Conservation (phyloP, 2,888 invertebrate species). For the Mythimna pallens region DNA sequence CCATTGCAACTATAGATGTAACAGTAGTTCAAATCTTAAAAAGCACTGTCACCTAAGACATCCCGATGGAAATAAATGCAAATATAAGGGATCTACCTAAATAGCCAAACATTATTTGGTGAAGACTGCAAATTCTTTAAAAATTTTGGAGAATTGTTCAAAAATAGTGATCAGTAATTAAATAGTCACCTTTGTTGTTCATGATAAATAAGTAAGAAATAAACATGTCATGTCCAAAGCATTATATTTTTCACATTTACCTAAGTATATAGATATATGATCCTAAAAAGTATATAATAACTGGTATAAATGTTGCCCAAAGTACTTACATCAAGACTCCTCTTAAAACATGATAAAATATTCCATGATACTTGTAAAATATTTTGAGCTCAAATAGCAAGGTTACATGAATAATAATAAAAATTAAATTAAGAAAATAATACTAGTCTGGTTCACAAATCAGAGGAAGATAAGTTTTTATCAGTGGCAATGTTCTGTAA, state of each 20-base stretch:
- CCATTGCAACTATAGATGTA: constrained; percentile 84
- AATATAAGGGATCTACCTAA: constrained; percentile 24
- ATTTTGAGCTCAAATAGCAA: constrained; percentile 80
- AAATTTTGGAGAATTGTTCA: neutral
- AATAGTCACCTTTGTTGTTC: neutral
- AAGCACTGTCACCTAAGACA: constrained; percentile 83
- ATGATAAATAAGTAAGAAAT: constrained; percentile 47
- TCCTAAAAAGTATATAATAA: constrained; percentile 82
- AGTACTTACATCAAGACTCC: constrained; percentile 79
- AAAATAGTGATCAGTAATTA: neutral
- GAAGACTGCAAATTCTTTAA: constrained; percentile 7
- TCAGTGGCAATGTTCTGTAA: constrained; percentile 98
- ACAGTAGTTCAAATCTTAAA: constrained; percentile 88
- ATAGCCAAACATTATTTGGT: neutral
- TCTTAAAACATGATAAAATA: constrained; percentile 85
- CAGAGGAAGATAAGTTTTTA: constrained; percentile 58
- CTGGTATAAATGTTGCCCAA: constrained; percentile 85
- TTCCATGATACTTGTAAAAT: constrained; percentile 80
- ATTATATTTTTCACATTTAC: constrained; percentile 78
- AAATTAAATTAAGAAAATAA: constrained; percentile 64
- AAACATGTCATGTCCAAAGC: constrained; percentile 73
- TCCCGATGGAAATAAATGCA: constrained; percentile 54
- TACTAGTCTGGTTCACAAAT: constrained; percentile 64
- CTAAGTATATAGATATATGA: constrained; percentile 77
- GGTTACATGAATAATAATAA: constrained; percentile 73